phyloP scores from a whole-genome alignment of 1,140 invertebrate genomes.

The Drosophila athabasca region DNA sequence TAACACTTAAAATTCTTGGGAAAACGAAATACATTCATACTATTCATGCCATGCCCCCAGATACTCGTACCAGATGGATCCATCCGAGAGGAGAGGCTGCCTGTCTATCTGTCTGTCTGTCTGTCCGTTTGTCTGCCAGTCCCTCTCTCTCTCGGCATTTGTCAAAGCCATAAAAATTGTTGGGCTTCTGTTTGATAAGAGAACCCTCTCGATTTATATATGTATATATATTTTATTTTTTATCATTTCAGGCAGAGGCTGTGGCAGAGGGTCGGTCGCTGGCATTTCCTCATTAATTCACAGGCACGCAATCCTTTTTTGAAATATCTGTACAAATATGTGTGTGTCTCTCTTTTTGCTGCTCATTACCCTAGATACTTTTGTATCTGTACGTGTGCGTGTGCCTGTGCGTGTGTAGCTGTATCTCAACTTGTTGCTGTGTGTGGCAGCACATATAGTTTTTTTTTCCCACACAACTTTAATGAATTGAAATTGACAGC shows the following conservation, averaged over 20 bases:
- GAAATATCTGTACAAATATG: too few relatives aligned
- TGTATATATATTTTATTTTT: conserved; percentile 21
- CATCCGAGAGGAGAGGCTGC: neutral
- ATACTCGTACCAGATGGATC: conserved; percentile 3
- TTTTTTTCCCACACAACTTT: conserved; percentile 37
- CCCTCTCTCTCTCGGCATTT: conserved; percentile 53
- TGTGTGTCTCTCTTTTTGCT: neutral
- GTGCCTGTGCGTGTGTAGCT: conserved; percentile 29
- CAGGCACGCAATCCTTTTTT: conserved; percentile 48
- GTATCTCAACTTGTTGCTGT: conserved; percentile 62
- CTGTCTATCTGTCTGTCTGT: too few relatives aligned
- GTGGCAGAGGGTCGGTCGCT: neutral
- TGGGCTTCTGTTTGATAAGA: conserved; percentile 67
- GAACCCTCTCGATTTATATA: conserved; percentile 16
- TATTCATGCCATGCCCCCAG: too few relatives aligned
- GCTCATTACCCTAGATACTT: conserved; percentile 73
- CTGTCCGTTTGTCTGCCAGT: too few relatives aligned
- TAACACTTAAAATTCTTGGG: conserved; percentile 75
- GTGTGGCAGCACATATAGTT: too few relatives aligned
- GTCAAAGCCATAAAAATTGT: conserved; percentile 79
- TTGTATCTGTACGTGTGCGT: conserved; percentile 28
- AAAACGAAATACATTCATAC: conserved; percentile 36
- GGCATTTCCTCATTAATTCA: conserved; percentile 70
- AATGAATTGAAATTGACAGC: conserved; percentile 68
- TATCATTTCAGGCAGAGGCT: conserved; percentile 32